These are phyloP conservation scores for Maconellicoccus hirsutus DNA, from an alignment of 1,140 invertebrate species.

Conservation along the genomic window DNA sequence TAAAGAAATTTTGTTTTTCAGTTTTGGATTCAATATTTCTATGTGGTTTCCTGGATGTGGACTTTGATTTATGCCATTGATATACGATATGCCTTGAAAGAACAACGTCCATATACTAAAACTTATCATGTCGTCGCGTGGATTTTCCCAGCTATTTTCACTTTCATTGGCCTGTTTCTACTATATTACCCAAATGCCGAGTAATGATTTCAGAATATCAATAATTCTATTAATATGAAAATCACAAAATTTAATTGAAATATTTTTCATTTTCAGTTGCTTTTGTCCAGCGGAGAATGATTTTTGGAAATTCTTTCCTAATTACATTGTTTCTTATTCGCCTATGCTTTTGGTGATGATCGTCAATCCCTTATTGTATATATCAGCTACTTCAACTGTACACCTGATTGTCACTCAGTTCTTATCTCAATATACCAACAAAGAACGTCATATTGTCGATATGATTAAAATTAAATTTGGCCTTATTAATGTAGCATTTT, in stretches of 20 bases:
- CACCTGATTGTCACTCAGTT: constrained; percentile 47
- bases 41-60: constrained; percentile 72
- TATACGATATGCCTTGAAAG: constrained; percentile 52
- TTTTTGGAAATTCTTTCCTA: constrained; percentile 57
- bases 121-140: constrained; percentile 58
- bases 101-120: constrained; percentile 42
- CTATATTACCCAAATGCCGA: constrained; percentile 63
- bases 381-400: constrained; percentile 48
- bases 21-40: constrained; percentile 68
- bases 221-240: constrained; percentile 10
- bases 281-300: constrained; percentile 43
- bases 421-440: constrained; percentile 44
- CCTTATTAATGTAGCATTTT: constrained; percentile 62
- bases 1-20: background rate
- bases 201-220: constrained; percentile 40
- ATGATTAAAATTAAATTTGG: constrained; percentile 41
- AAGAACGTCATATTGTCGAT: constrained; percentile 56
- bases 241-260: background rate
- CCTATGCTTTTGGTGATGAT: constrained; percentile 62
- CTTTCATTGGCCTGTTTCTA: constrained; percentile 51
- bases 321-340: constrained; percentile 61
- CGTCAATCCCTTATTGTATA: constrained; percentile 58
- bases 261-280: constrained; percentile 51
- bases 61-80: constrained; percentile 71
- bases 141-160: constrained; percentile 54